A percentile compares a stretch with the other conserved stretches of the same genome.
phyloP scores from a whole-genome alignment of 2,113 vertebrate genomes.

The Plectropomus leopardus region DNA sequence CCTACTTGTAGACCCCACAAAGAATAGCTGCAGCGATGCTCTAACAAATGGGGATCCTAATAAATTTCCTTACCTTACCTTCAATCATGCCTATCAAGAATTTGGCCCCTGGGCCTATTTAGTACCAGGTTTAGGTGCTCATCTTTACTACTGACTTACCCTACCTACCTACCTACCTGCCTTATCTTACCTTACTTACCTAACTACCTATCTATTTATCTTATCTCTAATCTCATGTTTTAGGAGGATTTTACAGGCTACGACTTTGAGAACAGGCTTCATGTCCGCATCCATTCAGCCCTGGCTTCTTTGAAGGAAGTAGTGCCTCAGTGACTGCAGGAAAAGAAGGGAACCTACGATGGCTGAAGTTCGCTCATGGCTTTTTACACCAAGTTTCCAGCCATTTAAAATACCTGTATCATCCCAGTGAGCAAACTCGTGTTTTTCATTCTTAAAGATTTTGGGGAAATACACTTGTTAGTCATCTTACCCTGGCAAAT shows the following conservation, averaged over 20 bases:
- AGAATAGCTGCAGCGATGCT: too few relatives aligned
- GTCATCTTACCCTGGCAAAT: constrained; percentile 19
- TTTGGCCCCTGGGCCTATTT: too few relatives aligned
- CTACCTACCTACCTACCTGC: neutral
- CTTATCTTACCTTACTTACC: neutral
- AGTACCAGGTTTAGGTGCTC: too few relatives aligned
- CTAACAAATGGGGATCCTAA: too few relatives aligned
- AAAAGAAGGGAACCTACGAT: constrained; percentile 12
- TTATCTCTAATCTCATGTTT: constrained; percentile 30
- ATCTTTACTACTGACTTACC: too few relatives aligned
- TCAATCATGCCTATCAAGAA: too few relatives aligned
- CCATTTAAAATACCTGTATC: constrained; percentile 40
- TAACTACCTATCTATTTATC: neutral
- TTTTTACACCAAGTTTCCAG: constrained; percentile 34
- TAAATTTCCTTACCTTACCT: too few relatives aligned
- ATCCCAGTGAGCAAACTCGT: constrained; percentile 43
- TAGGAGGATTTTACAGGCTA: constrained; percentile 97
- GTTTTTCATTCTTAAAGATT: constrained; percentile 33
- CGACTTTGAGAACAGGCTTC: constrained; percentile 98
- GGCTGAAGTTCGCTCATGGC: constrained; percentile 55
- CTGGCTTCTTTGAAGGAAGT: constrained; percentile 95
- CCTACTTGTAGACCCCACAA: too few relatives aligned
- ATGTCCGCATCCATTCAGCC: constrained; percentile 97
- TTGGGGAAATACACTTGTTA: constrained; percentile 44
- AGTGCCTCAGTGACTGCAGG: constrained; percentile 91